These are phyloP conservation scores for Oryzias sinensis DNA, from an alignment of 2,797 vertebrate genomes.

Conservation along the genomic window DNA sequence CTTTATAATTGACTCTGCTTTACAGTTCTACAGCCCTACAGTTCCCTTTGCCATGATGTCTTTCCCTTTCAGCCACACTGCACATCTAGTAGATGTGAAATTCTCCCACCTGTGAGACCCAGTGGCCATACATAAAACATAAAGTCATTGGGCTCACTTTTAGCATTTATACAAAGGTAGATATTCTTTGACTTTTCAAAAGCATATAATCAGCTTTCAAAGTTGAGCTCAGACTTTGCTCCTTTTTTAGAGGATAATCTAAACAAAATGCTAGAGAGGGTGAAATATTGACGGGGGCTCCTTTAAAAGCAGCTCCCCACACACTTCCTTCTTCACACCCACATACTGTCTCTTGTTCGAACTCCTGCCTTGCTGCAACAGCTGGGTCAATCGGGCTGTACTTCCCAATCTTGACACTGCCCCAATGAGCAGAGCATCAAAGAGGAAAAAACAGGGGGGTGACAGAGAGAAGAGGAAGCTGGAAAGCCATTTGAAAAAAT, in stretches of 20 bases:
- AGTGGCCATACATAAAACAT: slow-evolving; percentile 72
- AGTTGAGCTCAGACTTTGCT: slow-evolving; percentile 48
- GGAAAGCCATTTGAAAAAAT: slow-evolving; percentile 66
- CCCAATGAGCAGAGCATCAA: slow-evolving; percentile 63
- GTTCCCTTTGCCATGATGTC: slow-evolving; percentile 37
- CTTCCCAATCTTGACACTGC: slow-evolving; percentile 56
- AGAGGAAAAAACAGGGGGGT: slow-evolving; percentile 47
- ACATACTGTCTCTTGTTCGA: slow-evolving; percentile 29
- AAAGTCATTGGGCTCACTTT: slow-evolving; percentile 54
- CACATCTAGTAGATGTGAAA: slow-evolving; percentile 67
- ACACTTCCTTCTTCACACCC: slow-evolving; percentile 15
- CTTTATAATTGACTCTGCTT: not conserved
- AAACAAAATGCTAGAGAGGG: slow-evolving; percentile 22
- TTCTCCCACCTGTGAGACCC: slow-evolving; percentile 62
- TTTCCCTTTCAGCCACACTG: slow-evolving; percentile 62
- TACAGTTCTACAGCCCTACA: slow-evolving; percentile 7
- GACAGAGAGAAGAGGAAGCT: slow-evolving; percentile 28
- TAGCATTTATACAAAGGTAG: slow-evolving; percentile 67
- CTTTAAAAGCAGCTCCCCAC: slow-evolving; percentile 42
- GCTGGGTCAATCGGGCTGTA: slow-evolving; percentile 57
- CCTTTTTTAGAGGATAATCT: slow-evolving; percentile 26
- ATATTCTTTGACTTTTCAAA: slow-evolving; percentile 63
- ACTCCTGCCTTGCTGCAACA: slow-evolving; percentile 51
- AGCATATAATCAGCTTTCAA: slow-evolving; percentile 49
- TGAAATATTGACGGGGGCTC: slow-evolving; percentile 42